Conservation (phyloP, 2,113 vertebrate species). For the Spheniscus mendiculus region DNA sequence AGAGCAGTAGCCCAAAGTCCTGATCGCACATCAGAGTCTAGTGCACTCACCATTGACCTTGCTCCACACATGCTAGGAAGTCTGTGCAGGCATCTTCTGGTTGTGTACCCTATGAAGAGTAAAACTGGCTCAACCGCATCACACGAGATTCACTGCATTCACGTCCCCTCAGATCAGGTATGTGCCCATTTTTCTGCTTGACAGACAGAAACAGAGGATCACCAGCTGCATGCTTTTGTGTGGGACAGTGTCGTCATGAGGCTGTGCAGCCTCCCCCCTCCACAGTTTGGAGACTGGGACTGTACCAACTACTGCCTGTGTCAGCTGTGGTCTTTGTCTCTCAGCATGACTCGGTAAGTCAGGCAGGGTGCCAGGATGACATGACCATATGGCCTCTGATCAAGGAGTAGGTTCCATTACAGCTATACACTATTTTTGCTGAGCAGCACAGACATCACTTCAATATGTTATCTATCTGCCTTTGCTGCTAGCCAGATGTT, state of each 20-base stretch:
- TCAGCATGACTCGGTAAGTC: neutral
- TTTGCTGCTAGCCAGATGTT: conserved; percentile 37
- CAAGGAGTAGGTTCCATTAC: conserved; percentile 4
- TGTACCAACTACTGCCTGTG: neutral
- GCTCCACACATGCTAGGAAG: fast-evolving
- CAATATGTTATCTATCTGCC: neutral
- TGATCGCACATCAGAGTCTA: neutral
- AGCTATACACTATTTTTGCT: neutral
- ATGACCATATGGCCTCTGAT: neutral
- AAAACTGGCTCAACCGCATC: neutral
- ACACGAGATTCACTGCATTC: neutral
- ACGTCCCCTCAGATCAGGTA: neutral
- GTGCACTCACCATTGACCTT: neutral
- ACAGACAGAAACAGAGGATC: neutral
- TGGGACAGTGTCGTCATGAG: neutral
- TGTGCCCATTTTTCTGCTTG: neutral
- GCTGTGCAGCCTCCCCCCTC: neutral
- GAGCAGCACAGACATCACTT: neutral
- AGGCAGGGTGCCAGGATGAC: neutral
- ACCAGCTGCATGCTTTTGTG: neutral
- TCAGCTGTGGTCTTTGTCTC: neutral
- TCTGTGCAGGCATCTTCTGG: neutral
- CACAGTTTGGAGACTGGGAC: neutral
- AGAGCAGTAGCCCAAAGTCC: neutral
- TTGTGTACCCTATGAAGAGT: neutral